A percentile compares a stretch with the other conserved stretches of the same genome.
Evolutionary conservation across 2,888 invertebrate species (phyloP).

Genomic region (Chrysomela aeneicollis): DNA sequence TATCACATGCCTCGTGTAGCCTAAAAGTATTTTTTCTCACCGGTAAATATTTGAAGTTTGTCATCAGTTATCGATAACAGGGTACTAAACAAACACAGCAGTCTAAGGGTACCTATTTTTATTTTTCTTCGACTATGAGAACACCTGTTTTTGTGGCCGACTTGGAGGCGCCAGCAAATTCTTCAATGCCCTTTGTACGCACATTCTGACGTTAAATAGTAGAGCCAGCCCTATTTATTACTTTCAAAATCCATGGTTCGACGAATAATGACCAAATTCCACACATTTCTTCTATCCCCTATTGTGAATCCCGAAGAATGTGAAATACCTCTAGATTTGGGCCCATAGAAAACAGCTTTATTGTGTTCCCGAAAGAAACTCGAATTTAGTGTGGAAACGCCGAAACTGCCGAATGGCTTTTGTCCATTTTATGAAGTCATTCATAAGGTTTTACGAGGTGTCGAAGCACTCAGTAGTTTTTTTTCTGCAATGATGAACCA

Average conservation of each 20-base stretch:
- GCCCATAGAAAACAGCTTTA: background rate
- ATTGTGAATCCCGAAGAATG: background rate
- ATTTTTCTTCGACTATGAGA: background rate
- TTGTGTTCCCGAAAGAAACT: background rate
- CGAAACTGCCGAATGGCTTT: background rate
- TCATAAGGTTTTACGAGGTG: constrained; percentile 5
- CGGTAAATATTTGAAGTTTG: background rate
- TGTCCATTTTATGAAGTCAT: background rate
- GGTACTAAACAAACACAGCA: background rate
- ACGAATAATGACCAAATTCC: background rate
- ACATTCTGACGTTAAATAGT: background rate
- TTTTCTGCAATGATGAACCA: background rate
- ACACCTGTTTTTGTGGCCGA: background rate
- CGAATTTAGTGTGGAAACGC: background rate
- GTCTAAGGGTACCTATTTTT: background rate
- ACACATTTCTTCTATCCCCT: background rate
- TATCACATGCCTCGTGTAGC: too few relatives aligned
- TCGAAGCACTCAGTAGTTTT: background rate
- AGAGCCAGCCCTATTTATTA: background rate
- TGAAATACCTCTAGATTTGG: background rate
- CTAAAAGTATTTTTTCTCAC: too few relatives aligned
- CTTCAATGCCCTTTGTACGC: background rate
- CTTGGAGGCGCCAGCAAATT: background rate
- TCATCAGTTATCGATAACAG: background rate
- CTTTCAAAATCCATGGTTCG: too few relatives aligned